These are phyloP conservation scores for Wasmannia auropunctata DNA, from an alignment of 1,140 invertebrate genomes.

Conservation along the genomic window DNA sequence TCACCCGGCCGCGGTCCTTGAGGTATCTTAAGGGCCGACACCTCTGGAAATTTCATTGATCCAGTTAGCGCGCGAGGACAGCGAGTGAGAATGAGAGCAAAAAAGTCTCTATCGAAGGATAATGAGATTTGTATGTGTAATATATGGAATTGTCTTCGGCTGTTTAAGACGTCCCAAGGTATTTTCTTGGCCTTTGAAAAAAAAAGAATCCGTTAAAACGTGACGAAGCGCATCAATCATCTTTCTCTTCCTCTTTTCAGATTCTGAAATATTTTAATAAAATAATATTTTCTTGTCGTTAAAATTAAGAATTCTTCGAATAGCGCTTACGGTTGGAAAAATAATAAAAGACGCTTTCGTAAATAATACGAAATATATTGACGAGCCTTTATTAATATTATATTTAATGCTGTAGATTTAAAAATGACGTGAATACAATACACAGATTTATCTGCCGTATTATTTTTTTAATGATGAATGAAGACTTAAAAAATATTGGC, in stretches of 20 bases:
- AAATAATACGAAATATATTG: too few species aligned
- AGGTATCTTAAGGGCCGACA: not conserved
- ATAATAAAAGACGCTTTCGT: too few species aligned
- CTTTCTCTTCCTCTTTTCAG: not conserved
- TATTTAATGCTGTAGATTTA: too few species aligned
- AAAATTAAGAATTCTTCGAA: not conserved
- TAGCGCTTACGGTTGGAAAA: not conserved
- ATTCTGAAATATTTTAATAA: not conserved
- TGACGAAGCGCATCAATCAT: not conserved
- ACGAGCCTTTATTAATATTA: too few species aligned
- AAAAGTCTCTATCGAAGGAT: slow-evolving; percentile 3
- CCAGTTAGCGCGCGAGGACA: not conserved
- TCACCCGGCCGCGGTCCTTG: not conserved
- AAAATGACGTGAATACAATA: too few species aligned
- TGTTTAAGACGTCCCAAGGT: not conserved
- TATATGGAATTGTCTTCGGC: not conserved
- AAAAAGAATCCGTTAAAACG: not conserved
- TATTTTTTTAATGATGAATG: too few species aligned
- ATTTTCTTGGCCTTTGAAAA: not conserved
- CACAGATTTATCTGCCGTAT: too few species aligned
- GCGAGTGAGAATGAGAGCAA: not conserved
- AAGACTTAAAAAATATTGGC: too few species aligned
- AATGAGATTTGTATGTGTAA: not conserved
- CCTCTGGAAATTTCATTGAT: not conserved
- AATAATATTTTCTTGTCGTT: not conserved